A percentile compares a stretch with the other conserved stretches of the same genome.
Evolutionary conservation across 2,113 vertebrate species (phyloP).

Genomic region (Glaucidium brasilianum): DNA sequence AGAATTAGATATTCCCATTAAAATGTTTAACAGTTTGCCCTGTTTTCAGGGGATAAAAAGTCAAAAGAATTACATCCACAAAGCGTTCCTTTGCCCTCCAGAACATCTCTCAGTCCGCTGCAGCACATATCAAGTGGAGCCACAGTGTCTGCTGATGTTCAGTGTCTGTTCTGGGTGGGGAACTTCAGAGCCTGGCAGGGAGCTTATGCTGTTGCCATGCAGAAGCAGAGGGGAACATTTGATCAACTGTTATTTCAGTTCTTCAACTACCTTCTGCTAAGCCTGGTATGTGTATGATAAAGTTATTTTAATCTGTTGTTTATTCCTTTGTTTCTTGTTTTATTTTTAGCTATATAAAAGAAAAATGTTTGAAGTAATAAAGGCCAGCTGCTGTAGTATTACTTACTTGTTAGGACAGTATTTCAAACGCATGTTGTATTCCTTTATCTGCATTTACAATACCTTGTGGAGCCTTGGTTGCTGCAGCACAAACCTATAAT

Average conservation of each 20-base stretch:
- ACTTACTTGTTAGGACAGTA: not conserved
- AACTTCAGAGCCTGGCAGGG: not conserved
- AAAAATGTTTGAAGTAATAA: not conserved
- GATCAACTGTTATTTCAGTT: not conserved
- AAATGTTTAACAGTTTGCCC: not conserved
- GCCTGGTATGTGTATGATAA: not conserved
- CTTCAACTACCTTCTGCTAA: not conserved
- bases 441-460: not conserved
- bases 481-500: not conserved
- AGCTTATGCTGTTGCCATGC: not conserved
- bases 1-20: not conserved
- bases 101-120: not conserved
- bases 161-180: not conserved
- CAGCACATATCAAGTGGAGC: not conserved
- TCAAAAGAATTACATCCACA: not conserved
- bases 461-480: not conserved
- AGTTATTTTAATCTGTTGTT: not conserved
- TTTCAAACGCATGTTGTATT: constrained; percentile 12
- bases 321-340: constrained; percentile 11
- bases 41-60: not conserved
- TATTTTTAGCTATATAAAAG: not conserved
- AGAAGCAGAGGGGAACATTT: not conserved
- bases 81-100: not conserved
- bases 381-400: not conserved
- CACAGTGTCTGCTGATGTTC: not conserved